Base-by-base conservation (phyloP, 2,797 vertebrate genomes). In the Enteromius afrohamiltoni region DNA sequence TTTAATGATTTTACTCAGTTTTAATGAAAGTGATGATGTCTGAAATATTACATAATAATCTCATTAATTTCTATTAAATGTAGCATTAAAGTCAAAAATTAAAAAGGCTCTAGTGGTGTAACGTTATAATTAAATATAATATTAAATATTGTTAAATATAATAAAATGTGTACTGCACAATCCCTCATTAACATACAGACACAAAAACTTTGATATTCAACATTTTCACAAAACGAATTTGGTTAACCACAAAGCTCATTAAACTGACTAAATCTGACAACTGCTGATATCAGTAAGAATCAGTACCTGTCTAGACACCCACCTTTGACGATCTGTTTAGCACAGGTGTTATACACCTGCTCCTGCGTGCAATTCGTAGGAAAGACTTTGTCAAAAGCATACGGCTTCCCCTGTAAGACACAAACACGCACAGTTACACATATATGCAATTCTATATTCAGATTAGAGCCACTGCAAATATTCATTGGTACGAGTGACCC, bases 321-420 rank as follows among this genome's bases (percentile, higher is more conserved):
- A 97, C 97, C 97, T 96, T 95, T 97, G 86, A 98, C 97, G 74
- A 98, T 98, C 91, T 97, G 96, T 93, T 96, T 97, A 92, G 97
- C 97, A 21, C 96, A 98, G 6, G 95, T 93, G 49, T 96, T 96
- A 90, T 98, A 98, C 77, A 98, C 96, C 91, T 98, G 97, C 75
- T 97, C 96, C 91, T 98, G 97, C 17, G 96, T 96, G 60, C 96
- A 95, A 92, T 96, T 97, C 4, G 95, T 95, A n/a, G 97, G 96
- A 83, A 98, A 97, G 55, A 98, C 97, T 17, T 95, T 94, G 90
- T 98, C 97, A 84, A 97, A 98, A 23, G 91, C 95, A 26, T 96
- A 98, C 0, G 95, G 91, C 86, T 96, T 97, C 31, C 96, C 96
- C 97, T 98, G 92, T 34, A 73, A 70, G n/a, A 80, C 60, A 86